Conservation (phyloP, 2,888 invertebrate species). For the Dastarcus helophoroides region DNA sequence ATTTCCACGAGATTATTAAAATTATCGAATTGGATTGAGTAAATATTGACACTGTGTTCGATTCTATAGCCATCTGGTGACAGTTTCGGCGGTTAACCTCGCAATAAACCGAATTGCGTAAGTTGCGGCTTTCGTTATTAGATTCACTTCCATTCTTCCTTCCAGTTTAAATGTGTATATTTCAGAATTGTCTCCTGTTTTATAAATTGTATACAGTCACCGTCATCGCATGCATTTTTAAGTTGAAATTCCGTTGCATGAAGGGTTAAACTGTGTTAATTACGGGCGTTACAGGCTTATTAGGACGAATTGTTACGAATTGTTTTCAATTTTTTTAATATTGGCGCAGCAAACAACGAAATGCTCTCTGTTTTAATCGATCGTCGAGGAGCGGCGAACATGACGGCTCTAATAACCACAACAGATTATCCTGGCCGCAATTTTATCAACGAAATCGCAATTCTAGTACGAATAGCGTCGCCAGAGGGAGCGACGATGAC, state of each 20-base stretch:
- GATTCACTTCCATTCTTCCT: slow-evolving; percentile 17
- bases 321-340: slow-evolving; percentile 1
- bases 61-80: slow-evolving; percentile 80
- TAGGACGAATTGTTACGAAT: no score
- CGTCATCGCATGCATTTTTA: slow-evolving; percentile 9
- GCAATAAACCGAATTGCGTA: slow-evolving; percentile 88
- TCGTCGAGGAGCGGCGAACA: slow-evolving; percentile 38
- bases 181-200: background rate
- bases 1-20: background rate
- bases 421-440: slow-evolving; percentile 48
- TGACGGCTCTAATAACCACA: slow-evolving; percentile 42
- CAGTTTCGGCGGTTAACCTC: slow-evolving; percentile 85
- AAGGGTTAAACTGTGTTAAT: no score
- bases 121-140: slow-evolving; percentile 39
- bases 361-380: slow-evolving; percentile 29
- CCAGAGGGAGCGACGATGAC: slow-evolving; percentile 31
- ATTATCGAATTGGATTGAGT: slow-evolving; percentile 3
- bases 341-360: slow-evolving; percentile 37
- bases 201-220: slow-evolving; percentile 8
- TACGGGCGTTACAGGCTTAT: no score
- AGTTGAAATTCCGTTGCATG: background rate
- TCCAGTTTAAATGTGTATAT: background rate
- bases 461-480: slow-evolving; percentile 14
- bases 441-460: slow-evolving; percentile 33
- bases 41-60: slow-evolving; percentile 16